phyloP scores from a whole-genome alignment of 2,888 invertebrate genomes.

The Strigamia crassipes region DNA sequence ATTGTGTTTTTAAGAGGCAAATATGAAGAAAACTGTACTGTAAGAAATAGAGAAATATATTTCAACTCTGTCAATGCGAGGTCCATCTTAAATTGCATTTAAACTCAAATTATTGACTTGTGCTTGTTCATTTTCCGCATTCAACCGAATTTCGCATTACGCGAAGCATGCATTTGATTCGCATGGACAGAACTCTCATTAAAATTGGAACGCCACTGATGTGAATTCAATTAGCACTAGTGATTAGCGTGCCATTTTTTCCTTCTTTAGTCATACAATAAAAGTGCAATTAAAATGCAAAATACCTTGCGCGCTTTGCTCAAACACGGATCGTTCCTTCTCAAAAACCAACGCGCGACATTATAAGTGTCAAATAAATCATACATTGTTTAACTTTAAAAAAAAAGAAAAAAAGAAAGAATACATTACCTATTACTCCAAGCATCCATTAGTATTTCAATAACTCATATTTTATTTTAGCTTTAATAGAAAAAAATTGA shows the following conservation, averaged over 20 bases:
- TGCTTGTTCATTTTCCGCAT: conserved; percentile 8
- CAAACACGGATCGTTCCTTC: conserved; percentile 6
- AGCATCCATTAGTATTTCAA: too few species aligned
- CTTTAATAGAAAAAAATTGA: too few species aligned
- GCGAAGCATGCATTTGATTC: background rate
- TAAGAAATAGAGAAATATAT: background rate
- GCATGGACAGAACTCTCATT: conserved; percentile 26
- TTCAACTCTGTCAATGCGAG: too few species aligned
- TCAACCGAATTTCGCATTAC: background rate
- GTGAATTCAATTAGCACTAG: conserved; percentile 30
- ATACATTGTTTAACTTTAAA: background rate
- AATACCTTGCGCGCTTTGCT: background rate
- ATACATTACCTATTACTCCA: background rate
- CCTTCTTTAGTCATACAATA: background rate
- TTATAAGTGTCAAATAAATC: background rate
- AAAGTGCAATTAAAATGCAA: conserved; percentile 23
- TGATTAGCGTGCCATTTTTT: conserved; percentile 4
- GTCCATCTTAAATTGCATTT: background rate
- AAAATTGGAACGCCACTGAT: conserved; percentile 12
- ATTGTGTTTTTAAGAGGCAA: too few species aligned
- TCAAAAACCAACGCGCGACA: background rate
- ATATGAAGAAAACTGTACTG: too few species aligned
- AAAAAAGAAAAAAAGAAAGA: background rate
- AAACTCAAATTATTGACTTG: background rate
- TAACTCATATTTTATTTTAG: too few species aligned